These are phyloP conservation scores for Podilymbus podiceps DNA, from an alignment of 2,113 vertebrate species.

Conservation along the genomic window DNA sequence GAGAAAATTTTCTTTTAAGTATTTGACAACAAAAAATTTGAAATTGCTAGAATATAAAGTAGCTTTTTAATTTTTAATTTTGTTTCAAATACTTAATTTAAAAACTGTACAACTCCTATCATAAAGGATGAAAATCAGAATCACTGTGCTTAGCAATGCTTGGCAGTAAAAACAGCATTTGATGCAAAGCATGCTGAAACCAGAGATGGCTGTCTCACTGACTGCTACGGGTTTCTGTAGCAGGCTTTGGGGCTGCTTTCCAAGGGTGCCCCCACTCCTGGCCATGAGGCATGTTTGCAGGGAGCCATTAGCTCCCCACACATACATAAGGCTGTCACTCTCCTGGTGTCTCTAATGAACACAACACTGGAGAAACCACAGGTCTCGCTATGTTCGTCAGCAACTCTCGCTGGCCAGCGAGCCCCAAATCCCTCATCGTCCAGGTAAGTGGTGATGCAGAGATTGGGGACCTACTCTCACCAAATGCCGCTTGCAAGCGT, in stretches of 20 bases:
- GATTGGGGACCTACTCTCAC: neutral
- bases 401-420: neutral
- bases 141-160: neutral
- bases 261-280: neutral
- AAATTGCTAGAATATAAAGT: neutral
- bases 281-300: neutral
- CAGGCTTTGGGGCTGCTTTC: neutral
- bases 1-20: neutral
- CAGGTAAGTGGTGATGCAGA: neutral
- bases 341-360: neutral
- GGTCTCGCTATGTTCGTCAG: neutral
- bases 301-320: neutral
- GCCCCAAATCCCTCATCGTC: accelerated
- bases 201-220: neutral
- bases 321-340: neutral
- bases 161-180: neutral
- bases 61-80: neutral
- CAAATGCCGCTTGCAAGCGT: neutral
- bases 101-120: neutral
- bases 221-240: neutral
- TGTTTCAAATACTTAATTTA: neutral
- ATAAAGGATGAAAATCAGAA: neutral
- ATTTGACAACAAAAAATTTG: neutral
- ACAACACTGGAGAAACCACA: neutral
- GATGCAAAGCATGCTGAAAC: neutral